These are phyloP conservation scores for Epicampocera succincta DNA, from an alignment of 2,888 invertebrate genomes.

Conservation along the genomic window DNA sequence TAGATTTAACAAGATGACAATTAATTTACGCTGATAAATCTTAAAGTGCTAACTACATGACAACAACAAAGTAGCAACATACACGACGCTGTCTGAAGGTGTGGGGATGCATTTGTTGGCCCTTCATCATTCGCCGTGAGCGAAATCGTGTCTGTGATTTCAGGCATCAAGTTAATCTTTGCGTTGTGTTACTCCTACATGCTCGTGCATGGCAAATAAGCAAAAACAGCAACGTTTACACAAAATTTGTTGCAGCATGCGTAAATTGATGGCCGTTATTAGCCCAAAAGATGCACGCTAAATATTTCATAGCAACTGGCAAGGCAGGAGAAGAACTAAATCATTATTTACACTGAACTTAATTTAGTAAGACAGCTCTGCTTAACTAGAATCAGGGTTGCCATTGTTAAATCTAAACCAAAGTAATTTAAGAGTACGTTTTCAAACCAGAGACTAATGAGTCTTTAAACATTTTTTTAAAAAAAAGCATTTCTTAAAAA, in stretches of 20 bases:
- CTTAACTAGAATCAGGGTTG: not conserved
- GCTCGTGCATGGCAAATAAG: conserved; percentile 12
- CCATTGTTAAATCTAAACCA: no score
- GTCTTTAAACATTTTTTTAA: no score
- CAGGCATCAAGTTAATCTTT: conserved; percentile 34
- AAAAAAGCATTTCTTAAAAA: not conserved
- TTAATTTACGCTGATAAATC: conserved; percentile 82
- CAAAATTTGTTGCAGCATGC: conserved; percentile 78
- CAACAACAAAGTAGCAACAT: conserved; percentile 81
- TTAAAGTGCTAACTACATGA: conserved; percentile 82
- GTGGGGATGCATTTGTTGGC: conserved; percentile 50
- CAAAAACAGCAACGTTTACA: conserved; percentile 74
- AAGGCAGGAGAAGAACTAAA: conserved; percentile 17
- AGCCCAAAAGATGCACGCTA: conserved; percentile 77
- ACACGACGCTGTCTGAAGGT: conserved; percentile 51
- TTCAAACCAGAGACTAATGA: no score
- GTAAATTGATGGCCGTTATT: conserved; percentile 80
- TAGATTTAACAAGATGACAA: conserved; percentile 79
- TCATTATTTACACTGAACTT: conserved; percentile 30
- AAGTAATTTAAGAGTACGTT: no score
- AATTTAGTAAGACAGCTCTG: not conserved
- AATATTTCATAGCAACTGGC: conserved; percentile 58
- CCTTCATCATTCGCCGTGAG: conserved; percentile 32
- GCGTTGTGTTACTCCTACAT: conserved; percentile 55
- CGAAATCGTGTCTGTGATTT: conserved; percentile 53